Evolutionary conservation across 2,888 invertebrate genomes (phyloP), one percentile per base, ranked within the genome.

Genomic region (Cryptus viduatorius): DNA sequence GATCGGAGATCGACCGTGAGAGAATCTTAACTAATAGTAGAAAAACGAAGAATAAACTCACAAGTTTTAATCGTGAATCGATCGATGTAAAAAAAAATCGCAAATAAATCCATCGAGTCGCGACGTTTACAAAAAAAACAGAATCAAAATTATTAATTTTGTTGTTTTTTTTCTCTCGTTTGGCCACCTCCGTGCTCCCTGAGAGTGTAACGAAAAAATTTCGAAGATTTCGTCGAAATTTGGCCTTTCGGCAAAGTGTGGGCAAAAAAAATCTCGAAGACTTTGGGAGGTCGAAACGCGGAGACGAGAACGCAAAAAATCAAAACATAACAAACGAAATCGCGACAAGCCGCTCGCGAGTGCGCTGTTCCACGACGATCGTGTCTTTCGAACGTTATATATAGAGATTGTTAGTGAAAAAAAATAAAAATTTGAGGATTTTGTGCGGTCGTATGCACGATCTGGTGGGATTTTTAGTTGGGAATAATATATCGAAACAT

Each of bases 1-100:
- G 90, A 89, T 89, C 88, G 90, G 87, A 89, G 89, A 90, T 88
- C 89, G 87, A 88, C 88, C 89, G 89, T 90, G 89, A 90, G 87
- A 89, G 84, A 88, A 88, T 88, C 83, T 65, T 86, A 68, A 75
- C 83, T 64, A 56, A 37, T 37, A 8, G 37, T 37, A 37, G 37
- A 37, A 37, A 37, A 37, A 24, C 24, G 37, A 59, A 69, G 67
- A 81, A 61, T 44, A 44, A 14, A 16, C n/a, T 64, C 19, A 42
- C 64, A 59, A 73, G 64, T 48, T 37, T 37, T 8, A 44, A 79
- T 42, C 19, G 24, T 50, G 42, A 76, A 76, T 64, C 14, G 31
- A 61, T 37, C 37, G 37, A 46, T 37, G 7, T 14, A 68, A 50
- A 65, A 71, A 65, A 37, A 69, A 73, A 37, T 37, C 37, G 37